Percentiles rank a stretch among this genome's conserved stretches.
These are phyloP conservation scores for Teinopalpus imperialis DNA, from an alignment of 2,888 invertebrate genomes.

Conservation along the genomic window DNA sequence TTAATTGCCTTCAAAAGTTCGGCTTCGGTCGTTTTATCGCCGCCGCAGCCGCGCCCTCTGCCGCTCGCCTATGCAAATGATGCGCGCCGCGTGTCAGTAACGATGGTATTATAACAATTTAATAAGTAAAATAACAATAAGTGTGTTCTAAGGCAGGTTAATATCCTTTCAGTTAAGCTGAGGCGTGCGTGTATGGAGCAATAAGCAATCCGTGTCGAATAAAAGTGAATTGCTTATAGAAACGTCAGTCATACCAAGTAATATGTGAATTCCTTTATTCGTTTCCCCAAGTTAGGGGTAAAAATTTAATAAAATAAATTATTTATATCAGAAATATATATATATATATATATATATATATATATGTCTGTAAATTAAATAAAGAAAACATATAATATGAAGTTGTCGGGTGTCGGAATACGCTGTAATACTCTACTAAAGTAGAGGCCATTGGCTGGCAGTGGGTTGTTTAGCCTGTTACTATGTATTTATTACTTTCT, in stretches of 20 bases:
- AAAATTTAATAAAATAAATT: no score
- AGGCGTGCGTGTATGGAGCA: slow-evolving; percentile 23
- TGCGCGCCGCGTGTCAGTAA: slow-evolving; percentile 68
- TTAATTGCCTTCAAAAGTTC: slow-evolving; percentile 75
- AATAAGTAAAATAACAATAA: slow-evolving; percentile 78
- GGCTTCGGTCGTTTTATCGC: slow-evolving; percentile 64
- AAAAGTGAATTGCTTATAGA: slow-evolving; percentile 24
- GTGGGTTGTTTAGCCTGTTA: no score
- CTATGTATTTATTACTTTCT: no score
- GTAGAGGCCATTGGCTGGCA: no score
- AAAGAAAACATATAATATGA: no score
- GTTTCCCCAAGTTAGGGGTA: no score
- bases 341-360: no score
- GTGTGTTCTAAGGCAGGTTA: slow-evolving; percentile 42
- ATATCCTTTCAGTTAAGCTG: slow-evolving; percentile 26
- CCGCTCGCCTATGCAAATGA: slow-evolving; percentile 72
- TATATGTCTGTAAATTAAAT: no score
- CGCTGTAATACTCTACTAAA: no score
- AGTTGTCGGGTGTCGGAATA: no score
- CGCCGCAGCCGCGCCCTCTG: slow-evolving; percentile 52
- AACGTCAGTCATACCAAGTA: slow-evolving; percentile 19
- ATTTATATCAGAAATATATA: no score
- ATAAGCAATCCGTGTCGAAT: slow-evolving; percentile 24
- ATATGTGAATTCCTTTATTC: slow-evolving; percentile 12
- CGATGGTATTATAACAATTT: slow-evolving; percentile 75